Base-by-base conservation (phyloP, 2,797 vertebrate species). In the Xenentodon cancila region DNA sequence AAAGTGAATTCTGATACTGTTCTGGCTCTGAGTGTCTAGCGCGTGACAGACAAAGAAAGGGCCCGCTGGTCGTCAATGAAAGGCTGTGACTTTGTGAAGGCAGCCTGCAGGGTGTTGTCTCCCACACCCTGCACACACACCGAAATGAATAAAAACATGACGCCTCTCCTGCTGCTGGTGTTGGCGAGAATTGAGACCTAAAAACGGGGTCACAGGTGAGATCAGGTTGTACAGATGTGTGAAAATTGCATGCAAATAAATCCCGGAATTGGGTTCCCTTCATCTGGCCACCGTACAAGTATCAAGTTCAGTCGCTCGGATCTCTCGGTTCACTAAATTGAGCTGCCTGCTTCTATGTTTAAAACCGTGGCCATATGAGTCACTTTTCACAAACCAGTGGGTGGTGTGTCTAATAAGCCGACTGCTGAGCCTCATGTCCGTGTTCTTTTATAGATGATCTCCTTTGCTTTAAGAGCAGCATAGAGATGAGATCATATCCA, bases 361-460 rank as follows among this genome's bases (percentile, higher is more conserved):
- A 69, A 64, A 70, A 25, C 17, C 44, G 20, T 37, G 50, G 47
- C 47, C 61, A 22, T 37, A 64, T 73, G 71, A 85, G 54, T 84
- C 80, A 73, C 67, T 70, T 77, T 80, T 72, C 67, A 54, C 56
- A 64, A 73, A 60, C 77, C 8, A 27, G 73, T 72, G 77, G 73
- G 78, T 59, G 81, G 61, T 55, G 64, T 77, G 55, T 68, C 61
- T 70, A 77, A 82, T 79, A 70, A 74, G 59, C 63, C 20, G 16
- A 48, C 56, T 44, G 71, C 74, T 56, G 72, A 61, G 72, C 54
- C 54, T 30, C 59, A 46, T 62, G 49, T 20, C 22, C 51, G 32
- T 9, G 7, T 32, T 32, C 40, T 66, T 67, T 84, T 71, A 48
- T 63, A 60, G 60, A 47, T 59, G 49, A 78, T 76, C 44, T 52